Base-by-base conservation (phyloP, 2,797 vertebrate genomes). In the Phrynocephalus vlangalii region DNA sequence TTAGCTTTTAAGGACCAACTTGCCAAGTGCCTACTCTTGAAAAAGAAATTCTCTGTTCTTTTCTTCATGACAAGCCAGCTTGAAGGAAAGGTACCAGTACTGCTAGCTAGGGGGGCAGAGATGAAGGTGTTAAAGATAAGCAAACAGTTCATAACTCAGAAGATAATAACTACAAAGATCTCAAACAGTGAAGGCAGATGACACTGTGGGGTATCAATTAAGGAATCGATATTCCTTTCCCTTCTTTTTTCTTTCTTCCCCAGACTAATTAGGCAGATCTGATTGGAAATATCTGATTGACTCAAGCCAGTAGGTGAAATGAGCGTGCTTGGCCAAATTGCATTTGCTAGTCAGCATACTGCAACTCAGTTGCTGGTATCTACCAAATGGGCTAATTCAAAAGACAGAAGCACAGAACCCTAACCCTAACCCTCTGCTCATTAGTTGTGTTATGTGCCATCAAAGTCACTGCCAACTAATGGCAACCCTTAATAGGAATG, bases 331-430 rank as follows among this genome's bases (percentile, higher is more conserved):
- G 0, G 91, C 82, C 9, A 88, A 72, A 24, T 88, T 83, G 24
- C 79, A 90, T 76, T 81, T 22, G 84, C 81, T 78, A 28, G 85
- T 83, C 80, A 30, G 67, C 88, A 85, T 92, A 89, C 84, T 79
- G 63, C 82, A 9, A 38, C 38, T 85, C 87, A 48, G 79, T 80
- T 91, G 85, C 20, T 82, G 87, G 77, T 0, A 0, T 70, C 90
- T 88, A 15, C 87, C 90, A 86, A 92, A 90, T 92, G 92, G 76
- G 82, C 81, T 73, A 79, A 82, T 86, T n/a, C 86, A 44, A n/a
- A 91, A 50, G 56, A 52, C 85, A 63, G 60, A 18, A 13, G 13
- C 60, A 63, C 18, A 63, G 13, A 63, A 63, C 60, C 20, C 60
- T 63, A 44, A 44, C 38, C 38, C 38, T 44, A 44, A 44, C 3